Evolutionary conservation across 2,888 invertebrate species (phyloP).

Genomic region (Tinea semifulvella): DNA sequence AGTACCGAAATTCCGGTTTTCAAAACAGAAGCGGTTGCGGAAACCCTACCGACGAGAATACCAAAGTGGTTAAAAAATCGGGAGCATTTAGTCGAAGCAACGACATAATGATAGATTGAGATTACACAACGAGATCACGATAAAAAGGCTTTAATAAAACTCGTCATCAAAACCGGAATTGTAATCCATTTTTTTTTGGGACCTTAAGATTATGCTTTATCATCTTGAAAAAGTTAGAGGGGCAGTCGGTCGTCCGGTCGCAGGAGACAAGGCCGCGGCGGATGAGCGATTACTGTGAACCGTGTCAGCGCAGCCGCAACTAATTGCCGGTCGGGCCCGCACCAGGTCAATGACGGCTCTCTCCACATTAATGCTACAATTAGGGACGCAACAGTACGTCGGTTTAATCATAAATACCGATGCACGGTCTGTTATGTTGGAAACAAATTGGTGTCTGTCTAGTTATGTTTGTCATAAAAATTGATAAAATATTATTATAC

Average conservation of each 20-base stretch:
- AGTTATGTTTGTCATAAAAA: no score
- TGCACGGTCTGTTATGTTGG: background rate
- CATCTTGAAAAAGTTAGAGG: background rate
- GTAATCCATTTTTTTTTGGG: background rate
- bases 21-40: no score
- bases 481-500: no score
- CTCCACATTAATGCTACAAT: conserved; percentile 9
- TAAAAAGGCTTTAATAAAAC: background rate
- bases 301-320: conserved; percentile 46
- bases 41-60: no score
- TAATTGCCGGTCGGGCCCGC: conserved; percentile 38
- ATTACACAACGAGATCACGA: background rate
- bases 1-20: no score
- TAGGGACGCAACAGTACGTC: background rate
- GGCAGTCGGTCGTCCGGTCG: conserved; percentile 12
- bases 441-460: no score
- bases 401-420: background rate
- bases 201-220: background rate
- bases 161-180: background rate
- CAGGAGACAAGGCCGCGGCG: conserved; percentile 42
- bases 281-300: conserved; percentile 53
- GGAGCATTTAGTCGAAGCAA: background rate
- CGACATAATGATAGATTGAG: background rate
- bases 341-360: conserved; percentile 35
- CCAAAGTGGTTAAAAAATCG: background rate